Evolutionary conservation across 2,888 invertebrate species (phyloP).

Genomic region (Aproaerema taeniolella): DNA sequence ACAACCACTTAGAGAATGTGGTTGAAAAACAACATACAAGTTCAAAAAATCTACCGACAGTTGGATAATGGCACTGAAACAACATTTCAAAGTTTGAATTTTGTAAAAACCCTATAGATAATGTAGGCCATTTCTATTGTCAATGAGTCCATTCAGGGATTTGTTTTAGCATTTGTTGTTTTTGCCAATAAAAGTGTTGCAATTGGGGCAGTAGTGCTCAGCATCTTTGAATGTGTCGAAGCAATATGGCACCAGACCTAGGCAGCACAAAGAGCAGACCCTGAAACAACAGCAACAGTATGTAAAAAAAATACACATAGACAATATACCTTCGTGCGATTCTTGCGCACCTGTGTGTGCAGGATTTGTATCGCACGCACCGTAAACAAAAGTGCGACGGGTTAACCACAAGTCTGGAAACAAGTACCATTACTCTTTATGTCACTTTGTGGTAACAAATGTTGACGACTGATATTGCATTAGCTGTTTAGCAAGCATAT

Average conservation of each 20-base stretch:
- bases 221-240: slow-evolving; percentile 72
- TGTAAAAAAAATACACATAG: background rate
- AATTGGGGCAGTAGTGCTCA: slow-evolving; percentile 70
- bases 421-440: too few species aligned
- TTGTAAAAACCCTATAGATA: slow-evolving; percentile 2
- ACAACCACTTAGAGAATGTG: too few species aligned
- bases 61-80: slow-evolving; percentile 1
- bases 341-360: too few species aligned
- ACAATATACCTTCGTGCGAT: too few species aligned
- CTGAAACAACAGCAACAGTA: slow-evolving; percentile 35
- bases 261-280: slow-evolving; percentile 69
- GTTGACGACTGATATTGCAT: too few species aligned
- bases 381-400: too few species aligned
- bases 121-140: slow-evolving; percentile 10
- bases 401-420: too few species aligned
- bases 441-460: too few species aligned
- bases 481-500: too few species aligned
- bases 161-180: slow-evolving; percentile 56
- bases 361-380: too few species aligned
- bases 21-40: too few species aligned
- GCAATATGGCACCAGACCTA: slow-evolving; percentile 68
- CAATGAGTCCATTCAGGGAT: slow-evolving; percentile 3
- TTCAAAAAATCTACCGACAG: background rate
- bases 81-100: background rate
- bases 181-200: slow-evolving; percentile 69